Conservation (phyloP, 2,797 vertebrate species). For the Cuniculus paca region DNA sequence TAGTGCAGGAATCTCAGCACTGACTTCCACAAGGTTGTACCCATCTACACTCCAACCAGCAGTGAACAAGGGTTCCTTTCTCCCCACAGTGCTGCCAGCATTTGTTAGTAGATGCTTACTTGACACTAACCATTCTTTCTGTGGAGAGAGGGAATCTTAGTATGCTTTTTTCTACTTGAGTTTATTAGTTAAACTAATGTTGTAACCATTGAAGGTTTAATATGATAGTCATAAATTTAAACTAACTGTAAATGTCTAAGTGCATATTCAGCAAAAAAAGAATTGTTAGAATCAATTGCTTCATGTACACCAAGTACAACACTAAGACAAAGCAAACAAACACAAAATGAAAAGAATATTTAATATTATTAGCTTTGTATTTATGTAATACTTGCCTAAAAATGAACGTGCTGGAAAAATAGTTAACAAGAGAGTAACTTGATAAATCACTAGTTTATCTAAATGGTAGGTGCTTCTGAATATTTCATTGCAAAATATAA, state of each 20-base stretch:
- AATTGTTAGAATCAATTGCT: not conserved
- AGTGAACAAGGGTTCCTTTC: no score
- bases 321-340: not conserved
- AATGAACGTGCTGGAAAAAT: not conserved
- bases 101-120: no score
- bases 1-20: no score
- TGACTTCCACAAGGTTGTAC: no score
- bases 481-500: not conserved
- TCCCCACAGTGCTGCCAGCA: no score
- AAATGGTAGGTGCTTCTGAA: not conserved
- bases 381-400: not conserved
- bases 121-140: no score
- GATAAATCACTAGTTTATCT: not conserved
- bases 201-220: not conserved
- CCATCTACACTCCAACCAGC: no score
- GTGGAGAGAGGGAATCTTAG: no score
- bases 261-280: not conserved
- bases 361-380: not conserved
- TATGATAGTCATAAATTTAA: not conserved
- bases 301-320: not conserved
- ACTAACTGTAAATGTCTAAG: not conserved
- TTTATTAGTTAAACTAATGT: not conserved
- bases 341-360: not conserved
- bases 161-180: not conserved
- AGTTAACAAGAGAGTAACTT: not conserved